A percentile compares a stretch with the other conserved stretches of the same genome.
These are phyloP conservation scores for Ischnura elegans DNA, from an alignment of 2,888 invertebrate species.

Conservation along the genomic window DNA sequence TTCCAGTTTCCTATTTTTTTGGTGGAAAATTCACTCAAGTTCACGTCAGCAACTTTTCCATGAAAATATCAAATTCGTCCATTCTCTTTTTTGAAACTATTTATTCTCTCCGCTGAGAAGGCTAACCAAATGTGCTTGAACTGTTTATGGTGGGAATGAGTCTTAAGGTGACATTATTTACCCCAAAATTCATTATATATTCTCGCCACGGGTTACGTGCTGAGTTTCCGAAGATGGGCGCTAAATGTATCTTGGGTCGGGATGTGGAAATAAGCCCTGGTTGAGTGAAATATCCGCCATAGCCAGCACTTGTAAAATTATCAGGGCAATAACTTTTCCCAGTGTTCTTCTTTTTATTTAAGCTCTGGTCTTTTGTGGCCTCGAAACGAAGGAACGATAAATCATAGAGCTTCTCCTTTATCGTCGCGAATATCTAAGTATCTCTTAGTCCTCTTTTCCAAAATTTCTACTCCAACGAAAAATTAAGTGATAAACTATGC, in stretches of 20 bases:
- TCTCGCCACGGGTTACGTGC: not conserved
- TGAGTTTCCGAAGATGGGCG: conserved; percentile 31
- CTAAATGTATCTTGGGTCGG: not conserved
- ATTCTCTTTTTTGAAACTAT: not conserved
- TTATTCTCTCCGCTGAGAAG: not conserved
- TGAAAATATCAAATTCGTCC: too few species aligned
- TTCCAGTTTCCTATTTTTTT: too few species aligned
- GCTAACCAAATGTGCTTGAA: not conserved
- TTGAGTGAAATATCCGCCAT: conserved; percentile 19
- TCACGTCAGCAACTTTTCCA: too few species aligned
- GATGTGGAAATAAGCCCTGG: not conserved
- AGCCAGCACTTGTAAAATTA: conserved; percentile 12
- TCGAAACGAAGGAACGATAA: not conserved
- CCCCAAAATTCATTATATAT: not conserved
- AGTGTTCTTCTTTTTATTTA: not conserved
- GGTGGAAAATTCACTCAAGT: too few species aligned
- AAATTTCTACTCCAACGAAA: not conserved
- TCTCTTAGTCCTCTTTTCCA: not conserved
- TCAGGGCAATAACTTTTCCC: not conserved
- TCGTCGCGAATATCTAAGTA: not conserved
- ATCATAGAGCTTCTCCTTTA: not conserved
- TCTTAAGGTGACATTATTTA: conserved; percentile 22
- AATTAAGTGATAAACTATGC: too few species aligned
- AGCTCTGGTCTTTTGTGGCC: not conserved
- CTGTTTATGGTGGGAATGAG: not conserved